These are phyloP conservation scores for Connochaetes taurinus DNA, from an alignment of 2,113 vertebrate genomes.

Conservation along the genomic window DNA sequence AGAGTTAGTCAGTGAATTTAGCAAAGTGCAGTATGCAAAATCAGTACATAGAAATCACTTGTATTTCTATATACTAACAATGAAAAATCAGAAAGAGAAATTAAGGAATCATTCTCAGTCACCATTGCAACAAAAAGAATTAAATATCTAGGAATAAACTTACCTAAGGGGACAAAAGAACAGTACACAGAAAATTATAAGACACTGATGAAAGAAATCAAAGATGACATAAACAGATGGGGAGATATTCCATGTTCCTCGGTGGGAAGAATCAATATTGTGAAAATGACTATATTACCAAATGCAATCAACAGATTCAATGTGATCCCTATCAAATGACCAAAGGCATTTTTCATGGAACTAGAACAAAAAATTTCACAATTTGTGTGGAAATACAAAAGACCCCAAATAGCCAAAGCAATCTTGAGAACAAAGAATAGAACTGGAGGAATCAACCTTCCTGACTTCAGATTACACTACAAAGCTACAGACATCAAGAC, in stretches of 20 bases:
- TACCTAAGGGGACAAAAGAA: not conserved
- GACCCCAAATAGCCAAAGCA: not conserved
- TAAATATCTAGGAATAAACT: not conserved
- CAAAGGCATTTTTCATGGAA: not conserved
- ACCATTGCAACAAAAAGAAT: not conserved
- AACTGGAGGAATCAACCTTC: not conserved
- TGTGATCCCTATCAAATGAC: not conserved
- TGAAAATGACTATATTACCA: not conserved
- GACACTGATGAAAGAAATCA: not conserved
- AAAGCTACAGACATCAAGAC: not conserved
- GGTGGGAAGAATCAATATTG: not conserved
- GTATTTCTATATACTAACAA: not conserved
- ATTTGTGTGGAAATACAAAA: not conserved
- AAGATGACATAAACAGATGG: not conserved
- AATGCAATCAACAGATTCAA: not conserved
- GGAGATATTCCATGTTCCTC: not conserved
- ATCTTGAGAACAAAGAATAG: not conserved
- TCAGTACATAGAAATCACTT: not conserved
- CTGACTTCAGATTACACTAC: not conserved
- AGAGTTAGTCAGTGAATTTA: not conserved
- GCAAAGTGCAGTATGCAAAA: not conserved
- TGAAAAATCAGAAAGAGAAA: not conserved
- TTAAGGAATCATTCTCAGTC: not conserved
- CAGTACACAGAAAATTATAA: not conserved
- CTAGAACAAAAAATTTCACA: not conserved